These are phyloP conservation scores for Motacilla alba DNA, from an alignment of 2,113 vertebrate genomes.

Conservation along the genomic window DNA sequence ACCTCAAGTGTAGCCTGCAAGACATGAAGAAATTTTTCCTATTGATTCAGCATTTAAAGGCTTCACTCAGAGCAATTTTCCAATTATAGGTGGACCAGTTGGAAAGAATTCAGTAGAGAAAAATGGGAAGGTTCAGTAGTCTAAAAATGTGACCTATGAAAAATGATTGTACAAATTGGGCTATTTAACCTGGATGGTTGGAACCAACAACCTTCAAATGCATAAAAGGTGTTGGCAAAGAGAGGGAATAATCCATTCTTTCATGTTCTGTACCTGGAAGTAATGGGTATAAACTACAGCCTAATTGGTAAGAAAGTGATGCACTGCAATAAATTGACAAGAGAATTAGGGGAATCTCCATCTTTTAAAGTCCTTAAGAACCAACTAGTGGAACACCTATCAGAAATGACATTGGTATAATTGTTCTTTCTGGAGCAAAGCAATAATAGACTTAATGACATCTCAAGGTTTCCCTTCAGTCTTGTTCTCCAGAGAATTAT, in stretches of 20 bases:
- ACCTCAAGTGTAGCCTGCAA: neutral
- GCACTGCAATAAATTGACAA: neutral
- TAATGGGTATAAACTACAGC: neutral
- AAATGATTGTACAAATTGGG: neutral
- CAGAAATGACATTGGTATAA: constrained; percentile 20
- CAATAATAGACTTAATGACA: neutral
- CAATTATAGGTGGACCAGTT: constrained; percentile 1
- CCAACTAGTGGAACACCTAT: constrained; percentile 1
- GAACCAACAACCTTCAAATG: neutral
- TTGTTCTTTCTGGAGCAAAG: constrained; percentile 19
- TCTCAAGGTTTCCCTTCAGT: neutral
- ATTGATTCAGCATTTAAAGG: constrained; percentile 38
- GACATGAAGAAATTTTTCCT: constrained; percentile 2
- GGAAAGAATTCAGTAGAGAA: constrained; percentile 6
- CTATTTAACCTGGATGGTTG: constrained; percentile 2
- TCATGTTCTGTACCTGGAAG: neutral
- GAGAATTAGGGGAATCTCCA: neutral
- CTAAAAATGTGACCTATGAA: neutral
- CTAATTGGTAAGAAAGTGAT: neutral
- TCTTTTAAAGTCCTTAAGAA: constrained; percentile 9
- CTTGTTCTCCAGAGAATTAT: neutral
- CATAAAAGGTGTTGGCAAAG: neutral
- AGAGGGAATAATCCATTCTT: neutral
- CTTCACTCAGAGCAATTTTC: constrained; percentile 23
- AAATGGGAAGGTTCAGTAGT: neutral